Base-by-base conservation (phyloP, 35 echinoderm and acorn worm species). In the Stichopus chloronotus region DNA sequence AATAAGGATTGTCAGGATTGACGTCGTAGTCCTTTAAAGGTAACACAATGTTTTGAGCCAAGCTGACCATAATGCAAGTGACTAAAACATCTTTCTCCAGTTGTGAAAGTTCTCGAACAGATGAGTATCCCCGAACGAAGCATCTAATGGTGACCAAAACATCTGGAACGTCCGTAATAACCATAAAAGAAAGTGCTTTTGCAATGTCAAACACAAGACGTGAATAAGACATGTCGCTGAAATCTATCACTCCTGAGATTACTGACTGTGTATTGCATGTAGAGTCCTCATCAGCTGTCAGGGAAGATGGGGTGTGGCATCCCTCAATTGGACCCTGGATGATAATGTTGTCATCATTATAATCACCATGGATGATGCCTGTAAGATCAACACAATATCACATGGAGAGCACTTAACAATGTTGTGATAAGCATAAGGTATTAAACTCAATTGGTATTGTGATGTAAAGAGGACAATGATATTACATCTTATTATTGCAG, bases 31-130 rank as follows among this genome's bases (percentile, higher is more conserved):
- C 82, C 6, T 85, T 58, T 53, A 85, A 85, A 85, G 82, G 54
- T 58, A 85, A 85, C 56, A 85, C 82, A 85, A 59, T 85, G 21
- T 85, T 85, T 58, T 85, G 82, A 58, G 82, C 82, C 22, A 85
- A 58, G 8, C 82, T 56, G 14, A 56, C 55, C 55, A 85, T 58
- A 0, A 53, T 58, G 58, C 82, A 55, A 21, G 55, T 23, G 57
- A 25, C 22, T 8, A 85, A 58, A 57, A 85, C 82, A 85, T 85
- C 82, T 58, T 85, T 58, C 52, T 85, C 82, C 21, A 24, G 25
- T n/a, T 85, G 82, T 19, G 58, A 25, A 7, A 85, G 82, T 85
- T 85, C 57, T 58, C 82, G 82, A 19, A n/a, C 58, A 7, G 54
- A 85, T 19, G 56, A 21, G 22, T 85, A 85, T 23, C 82, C 82